Evolutionary conservation across 53 echinoderm and acorn worm species (phyloP), one percentile per base, ranked within the genome.

Genomic region (Paelopatides confundens): DNA sequence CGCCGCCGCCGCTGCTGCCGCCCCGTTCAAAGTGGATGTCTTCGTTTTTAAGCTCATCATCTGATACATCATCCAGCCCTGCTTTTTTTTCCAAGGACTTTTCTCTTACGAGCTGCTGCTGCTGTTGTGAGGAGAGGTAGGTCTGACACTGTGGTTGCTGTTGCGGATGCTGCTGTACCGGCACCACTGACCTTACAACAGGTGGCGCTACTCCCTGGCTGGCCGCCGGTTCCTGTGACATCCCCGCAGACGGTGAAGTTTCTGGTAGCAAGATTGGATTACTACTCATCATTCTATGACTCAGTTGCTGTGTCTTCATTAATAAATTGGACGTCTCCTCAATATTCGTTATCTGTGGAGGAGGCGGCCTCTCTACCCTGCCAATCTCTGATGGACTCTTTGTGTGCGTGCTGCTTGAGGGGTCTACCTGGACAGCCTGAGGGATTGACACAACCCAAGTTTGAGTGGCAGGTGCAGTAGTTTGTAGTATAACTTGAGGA

Each of bases 31-130:
- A 94, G 66, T 91, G 93, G 48, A 79, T 79, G 34, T 79, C 79
- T 33, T 79, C 79, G 7, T 79, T 79, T 76, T 95, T 92, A 14
- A 97, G 91, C 24, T 97, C 97, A 53, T 95, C 93, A 43, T 95
- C 97, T 0, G 97, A 97, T 15, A 87, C 97, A 33, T 90, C 93
- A 35, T 92, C 92, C 30, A 87, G 90, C 13, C 74, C 46, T n/a
- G n/a, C n/a, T 40, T 23, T 74, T 40, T 39, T 74, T 28, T 74
- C 74, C 35, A 14, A 18, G 36, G 33, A 11, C 32, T 18, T 29
- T 67, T 6, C 7, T 58, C 21, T 58, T 6, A 18, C 58, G 2
- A 17, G 15, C 18, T 6, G 6, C n/a, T 6, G 58, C 5, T 15
- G 58, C n/a, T 58, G 58, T 5, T 15, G 17, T 23, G 21, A 21